Evolutionary conservation across 2,113 vertebrate genomes (phyloP), one percentile per base, ranked within the genome.

Genomic region (Cynopterus brachyotis): DNA sequence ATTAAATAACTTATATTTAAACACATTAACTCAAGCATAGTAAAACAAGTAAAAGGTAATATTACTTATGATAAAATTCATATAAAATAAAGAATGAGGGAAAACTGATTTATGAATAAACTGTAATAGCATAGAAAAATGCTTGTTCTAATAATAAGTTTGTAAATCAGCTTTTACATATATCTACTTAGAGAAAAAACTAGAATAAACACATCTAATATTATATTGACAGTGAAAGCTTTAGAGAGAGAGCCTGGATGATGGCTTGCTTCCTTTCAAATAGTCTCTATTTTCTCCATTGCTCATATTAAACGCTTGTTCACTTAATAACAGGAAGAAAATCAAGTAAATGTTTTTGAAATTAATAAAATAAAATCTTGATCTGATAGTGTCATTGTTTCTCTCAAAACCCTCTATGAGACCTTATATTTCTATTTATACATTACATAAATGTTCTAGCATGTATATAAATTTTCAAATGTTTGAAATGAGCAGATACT

Each of bases 1-100:
- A 92, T 89, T 89, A 86, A 95, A 89, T 92, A 26, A 88, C 9
- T 88, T 78, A 91, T 22, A 60, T 62, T 84, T 81, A 81, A 82
- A 70, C n/a, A 42, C 45, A 91, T 91, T 83, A 82, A 94, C 5
- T 96, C 40, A 95, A 96, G 16, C 22, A 55, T 1, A 96, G 35
- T n/a, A 16, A 94, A 97, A 94, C 91, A 82, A 92, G 8, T 22
- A 5, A 79, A 47, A n/a, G 45, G 90, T 73, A 72, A 55, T 73
- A 88, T 72, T 85, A 64, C 83, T 96, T 93, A 91, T 89, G 17
- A 85, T 72, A 30, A 93, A 85, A 78, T 67, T 81, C 24, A 64
- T 91, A 3, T 81, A 86, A 76, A 17, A 93, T 70, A 22, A 89
- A 75, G 6, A 96, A 69, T 89, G 13, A 96, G 42, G 42, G 11